Evolutionary conservation across 2,113 vertebrate species (phyloP), one percentile per base, ranked within the genome.

Genomic region (Brevimyrus niger): DNA sequence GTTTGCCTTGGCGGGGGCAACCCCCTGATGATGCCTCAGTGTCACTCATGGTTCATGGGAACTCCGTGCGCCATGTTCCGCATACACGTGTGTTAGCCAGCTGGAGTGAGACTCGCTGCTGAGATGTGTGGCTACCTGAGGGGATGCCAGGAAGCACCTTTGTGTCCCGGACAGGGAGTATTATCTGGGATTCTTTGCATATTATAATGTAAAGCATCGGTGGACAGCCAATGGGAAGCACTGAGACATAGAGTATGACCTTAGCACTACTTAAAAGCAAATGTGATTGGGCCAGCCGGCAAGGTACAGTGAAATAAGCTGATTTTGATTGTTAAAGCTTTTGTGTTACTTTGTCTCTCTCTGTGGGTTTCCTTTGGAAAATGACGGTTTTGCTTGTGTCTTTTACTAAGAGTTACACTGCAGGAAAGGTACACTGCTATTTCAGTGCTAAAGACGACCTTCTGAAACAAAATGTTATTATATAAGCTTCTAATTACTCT

Each of bases 401-500:
- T 88, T 69, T 90, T 88, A 61, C 53, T 61, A 87, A 83, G 87
- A 76, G 61, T 84, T 21, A 88, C 80, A 88, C 48, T 53, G 9
- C 86, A 90, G 73, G 13, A 90, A 58, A 47, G 38, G 73, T 58
- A 35, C 50, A 83, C 23, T 46, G n/a, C 65, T 83, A 58, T 88
- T 44, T 46, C 21, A 83, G 5, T 27, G 50, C 17, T 69, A 93
- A 87, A 90, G 89, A 90, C 90, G 82, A 89, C 91, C 91, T 92
- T 93, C 91, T 89, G 58, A 88, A 90, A 90, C 69, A 84, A 46
- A 27, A 27, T 55, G 88, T 91, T 90, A 85, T 91, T 91, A 87
- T 87, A 91, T 87, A 58, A 93, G 91, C 92, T 94, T 92, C 92
- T 92, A 91, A 92, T 92, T 94, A 92, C 91, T 94, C 93, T 93